These are phyloP conservation scores for Ctenodactylus gundi DNA, from an alignment of 2,113 vertebrate species.

Conservation along the genomic window DNA sequence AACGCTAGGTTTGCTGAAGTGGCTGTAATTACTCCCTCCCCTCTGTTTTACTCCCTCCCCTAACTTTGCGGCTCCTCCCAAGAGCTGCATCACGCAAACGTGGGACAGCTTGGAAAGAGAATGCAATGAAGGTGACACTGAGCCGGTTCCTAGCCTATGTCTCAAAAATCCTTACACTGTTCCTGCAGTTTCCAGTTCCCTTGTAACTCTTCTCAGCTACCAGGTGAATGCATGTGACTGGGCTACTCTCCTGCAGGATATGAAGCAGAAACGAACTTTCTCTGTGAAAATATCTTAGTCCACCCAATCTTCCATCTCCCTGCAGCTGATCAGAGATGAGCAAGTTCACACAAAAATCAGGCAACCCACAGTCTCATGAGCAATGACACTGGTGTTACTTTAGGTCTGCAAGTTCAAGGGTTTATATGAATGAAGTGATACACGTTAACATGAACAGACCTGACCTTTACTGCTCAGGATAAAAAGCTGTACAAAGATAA, in stretches of 20 bases:
- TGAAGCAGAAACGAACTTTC: not conserved
- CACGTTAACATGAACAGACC: not conserved
- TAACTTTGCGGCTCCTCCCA: not conserved
- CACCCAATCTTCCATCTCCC: not conserved
- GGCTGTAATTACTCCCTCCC: not conserved
- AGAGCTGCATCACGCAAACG: not conserved
- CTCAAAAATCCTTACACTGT: not conserved
- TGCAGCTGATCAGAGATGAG: not conserved
- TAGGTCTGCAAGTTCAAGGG: not conserved
- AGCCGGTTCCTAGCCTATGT: not conserved
- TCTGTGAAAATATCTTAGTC: not conserved
- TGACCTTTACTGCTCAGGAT: not conserved
- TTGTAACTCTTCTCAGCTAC: not conserved
- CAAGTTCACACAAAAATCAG: not conserved
- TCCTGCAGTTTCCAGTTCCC: not conserved
- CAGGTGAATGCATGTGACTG: not conserved
- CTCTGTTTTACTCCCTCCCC: not conserved
- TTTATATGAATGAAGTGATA: not conserved
- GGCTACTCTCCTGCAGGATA: not conserved
- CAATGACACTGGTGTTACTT: not conserved
- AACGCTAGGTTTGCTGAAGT: not conserved
- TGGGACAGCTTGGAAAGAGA: not conserved
- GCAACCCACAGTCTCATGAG: not conserved
- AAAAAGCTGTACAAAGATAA: conserved; percentile 1
- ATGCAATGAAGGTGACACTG: not conserved